Conservation (phyloP, 2,113 vertebrate species). For the Toxostoma redivivum region DNA sequence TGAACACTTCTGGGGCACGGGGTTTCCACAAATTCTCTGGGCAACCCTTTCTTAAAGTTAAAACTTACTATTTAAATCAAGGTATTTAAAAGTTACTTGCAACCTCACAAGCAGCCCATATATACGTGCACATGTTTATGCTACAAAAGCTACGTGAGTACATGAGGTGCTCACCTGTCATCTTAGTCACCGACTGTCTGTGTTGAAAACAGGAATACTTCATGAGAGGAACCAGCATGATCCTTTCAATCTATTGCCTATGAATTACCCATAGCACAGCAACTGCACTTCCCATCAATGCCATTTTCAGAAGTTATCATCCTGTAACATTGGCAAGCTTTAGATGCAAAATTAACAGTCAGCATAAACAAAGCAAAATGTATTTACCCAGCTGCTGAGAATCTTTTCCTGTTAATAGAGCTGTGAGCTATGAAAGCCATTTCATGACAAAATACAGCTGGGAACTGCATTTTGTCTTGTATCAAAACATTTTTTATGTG, state of each 20-base stretch:
- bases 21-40: not conserved
- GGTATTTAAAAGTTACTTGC: not conserved
- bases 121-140: not conserved
- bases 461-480: conserved; percentile 1
- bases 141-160: not conserved
- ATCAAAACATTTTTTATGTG: not conserved
- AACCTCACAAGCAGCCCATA: not conserved
- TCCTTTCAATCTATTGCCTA: not conserved
- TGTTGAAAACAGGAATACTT: not conserved
- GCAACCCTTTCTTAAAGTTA: not conserved
- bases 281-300: not conserved
- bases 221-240: not conserved
- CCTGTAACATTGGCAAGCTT: not conserved
- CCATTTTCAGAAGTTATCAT: conserved; percentile 22
- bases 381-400: conserved; percentile 42
- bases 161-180: not conserved
- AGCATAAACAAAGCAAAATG: conserved; percentile 28
- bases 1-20: not conserved
- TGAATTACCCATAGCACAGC: conserved; percentile 16
- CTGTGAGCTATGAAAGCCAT: not conserved
- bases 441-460: conserved; percentile 42
- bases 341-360: conserved; percentile 25
- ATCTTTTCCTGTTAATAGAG: not conserved
- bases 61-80: not conserved
- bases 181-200: not conserved